Evolutionary conservation across 1,140 invertebrate species (phyloP).

Genomic region (Pseudomyrmex dendroicus): DNA sequence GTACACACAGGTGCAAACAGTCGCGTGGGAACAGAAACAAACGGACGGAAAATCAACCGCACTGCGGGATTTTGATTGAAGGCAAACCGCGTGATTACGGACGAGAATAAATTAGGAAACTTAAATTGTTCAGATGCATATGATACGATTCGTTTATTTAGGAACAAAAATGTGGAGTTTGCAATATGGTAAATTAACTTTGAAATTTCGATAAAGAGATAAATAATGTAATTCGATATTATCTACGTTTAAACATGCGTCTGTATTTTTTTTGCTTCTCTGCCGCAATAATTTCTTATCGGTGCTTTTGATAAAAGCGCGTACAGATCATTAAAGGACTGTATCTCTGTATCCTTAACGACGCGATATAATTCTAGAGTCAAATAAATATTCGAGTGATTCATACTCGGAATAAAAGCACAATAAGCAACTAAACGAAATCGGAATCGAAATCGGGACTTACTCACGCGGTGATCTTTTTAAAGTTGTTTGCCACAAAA

Average conservation of each 20-base stretch:
- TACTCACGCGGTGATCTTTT: not conserved
- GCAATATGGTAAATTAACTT: not conserved
- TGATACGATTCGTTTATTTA: slow-evolving; percentile 2
- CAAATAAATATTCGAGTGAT: not conserved
- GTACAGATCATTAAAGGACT: not conserved
- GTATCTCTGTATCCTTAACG: not conserved
- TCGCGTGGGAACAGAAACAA: slow-evolving; percentile 49
- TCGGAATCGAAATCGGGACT: not conserved
- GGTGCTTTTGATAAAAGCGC: too few species aligned
- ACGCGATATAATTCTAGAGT: not conserved
- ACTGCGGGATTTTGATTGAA: slow-evolving; percentile 36
- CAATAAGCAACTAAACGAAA: not conserved
- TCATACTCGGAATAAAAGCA: not conserved
- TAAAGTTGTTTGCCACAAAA: not conserved
- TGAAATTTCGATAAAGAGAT: too few species aligned
- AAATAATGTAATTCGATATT: too few species aligned
- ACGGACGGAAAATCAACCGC: slow-evolving; percentile 36
- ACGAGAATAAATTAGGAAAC: not conserved
- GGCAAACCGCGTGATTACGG: not conserved
- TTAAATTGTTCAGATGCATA: not conserved
- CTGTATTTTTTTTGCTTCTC: too few species aligned
- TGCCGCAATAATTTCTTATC: too few species aligned
- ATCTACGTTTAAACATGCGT: too few species aligned
- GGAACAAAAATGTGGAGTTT: not conserved
- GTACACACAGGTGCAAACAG: slow-evolving; percentile 46